These are phyloP conservation scores for Ptychochromis oligacanthus DNA, from an alignment of 2,113 vertebrate species.

Conservation along the genomic window DNA sequence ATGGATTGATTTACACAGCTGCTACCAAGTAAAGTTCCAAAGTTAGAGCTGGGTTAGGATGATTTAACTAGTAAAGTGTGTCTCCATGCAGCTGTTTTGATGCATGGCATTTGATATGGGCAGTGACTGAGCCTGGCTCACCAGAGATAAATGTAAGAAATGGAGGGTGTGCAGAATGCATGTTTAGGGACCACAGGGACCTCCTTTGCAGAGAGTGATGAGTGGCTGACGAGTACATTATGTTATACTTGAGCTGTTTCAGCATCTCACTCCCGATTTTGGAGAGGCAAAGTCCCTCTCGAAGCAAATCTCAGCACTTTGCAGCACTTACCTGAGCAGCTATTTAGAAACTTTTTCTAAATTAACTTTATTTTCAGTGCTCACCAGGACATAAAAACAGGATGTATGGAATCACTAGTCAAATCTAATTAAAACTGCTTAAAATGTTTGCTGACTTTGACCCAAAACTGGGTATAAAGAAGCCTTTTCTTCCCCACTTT, in stretches of 20 bases:
- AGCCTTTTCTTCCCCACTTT: too few relatives aligned
- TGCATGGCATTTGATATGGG: not conserved
- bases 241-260: not conserved
- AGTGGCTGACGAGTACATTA: not conserved
- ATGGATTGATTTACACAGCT: too few relatives aligned
- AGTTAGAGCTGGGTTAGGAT: too few relatives aligned
- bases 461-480: too few relatives aligned
- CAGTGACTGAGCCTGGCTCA: not conserved
- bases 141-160: not conserved
- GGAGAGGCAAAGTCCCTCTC: not conserved
- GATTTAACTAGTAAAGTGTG: too few relatives aligned
- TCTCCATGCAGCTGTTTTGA: too few relatives aligned
- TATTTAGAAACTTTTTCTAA: not conserved
- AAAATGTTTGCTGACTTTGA: too few relatives aligned
- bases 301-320: not conserved
- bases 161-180: not conserved
- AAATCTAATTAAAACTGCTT: too few relatives aligned
- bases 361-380: not conserved
- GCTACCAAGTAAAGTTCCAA: too few relatives aligned
- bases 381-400: not conserved
- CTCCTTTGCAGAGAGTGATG: not conserved
- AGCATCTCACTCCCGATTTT: not conserved
- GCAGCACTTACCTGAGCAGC: not conserved
- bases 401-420: too few relatives aligned
- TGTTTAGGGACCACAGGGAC: not conserved